Percentiles rank a stretch among this genome's conserved stretches.
Evolutionary conservation across 2,113 vertebrate genomes (phyloP).

Genomic region (Pyxicephalus adspersus): DNA sequence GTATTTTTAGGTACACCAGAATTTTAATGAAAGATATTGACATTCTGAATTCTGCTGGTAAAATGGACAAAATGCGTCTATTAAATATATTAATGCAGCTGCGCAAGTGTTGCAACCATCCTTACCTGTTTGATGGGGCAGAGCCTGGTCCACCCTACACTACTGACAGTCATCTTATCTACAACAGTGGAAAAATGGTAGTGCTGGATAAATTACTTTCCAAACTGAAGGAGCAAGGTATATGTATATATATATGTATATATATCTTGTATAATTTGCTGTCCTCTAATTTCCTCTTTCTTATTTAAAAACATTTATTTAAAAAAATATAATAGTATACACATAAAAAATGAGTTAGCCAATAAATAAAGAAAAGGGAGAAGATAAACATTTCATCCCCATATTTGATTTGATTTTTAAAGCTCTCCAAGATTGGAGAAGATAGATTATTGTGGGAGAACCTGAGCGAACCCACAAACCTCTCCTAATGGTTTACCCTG

Average conservation of each 20-base stretch:
- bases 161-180: slow-evolving; percentile 87
- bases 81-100: slow-evolving; percentile 91
- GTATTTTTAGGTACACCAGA: slow-evolving; percentile 80
- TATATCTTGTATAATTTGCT: slow-evolving; percentile 1
- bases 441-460: no score
- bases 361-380: no score
- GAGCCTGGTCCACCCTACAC: slow-evolving; percentile 89
- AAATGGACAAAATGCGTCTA: slow-evolving; percentile 90
- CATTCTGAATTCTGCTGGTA: slow-evolving; percentile 87
- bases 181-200: slow-evolving; percentile 88
- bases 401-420: no score
- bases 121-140: slow-evolving; percentile 87
- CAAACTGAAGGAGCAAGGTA: slow-evolving; percentile 86
- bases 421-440: no score
- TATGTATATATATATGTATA: no score
- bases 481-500: no score
- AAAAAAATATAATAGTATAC: no score
- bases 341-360: no score
- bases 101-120: slow-evolving; percentile 89
- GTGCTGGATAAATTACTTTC: slow-evolving; percentile 85
- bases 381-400: no score
- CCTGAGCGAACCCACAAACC: no score
- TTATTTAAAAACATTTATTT: no score
- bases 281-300: no score
- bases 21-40: slow-evolving; percentile 93